A percentile compares a stretch with the other conserved stretches of the same genome.
phyloP scores from a whole-genome alignment of 2,888 invertebrate genomes.

The Miltochrista miniata region DNA sequence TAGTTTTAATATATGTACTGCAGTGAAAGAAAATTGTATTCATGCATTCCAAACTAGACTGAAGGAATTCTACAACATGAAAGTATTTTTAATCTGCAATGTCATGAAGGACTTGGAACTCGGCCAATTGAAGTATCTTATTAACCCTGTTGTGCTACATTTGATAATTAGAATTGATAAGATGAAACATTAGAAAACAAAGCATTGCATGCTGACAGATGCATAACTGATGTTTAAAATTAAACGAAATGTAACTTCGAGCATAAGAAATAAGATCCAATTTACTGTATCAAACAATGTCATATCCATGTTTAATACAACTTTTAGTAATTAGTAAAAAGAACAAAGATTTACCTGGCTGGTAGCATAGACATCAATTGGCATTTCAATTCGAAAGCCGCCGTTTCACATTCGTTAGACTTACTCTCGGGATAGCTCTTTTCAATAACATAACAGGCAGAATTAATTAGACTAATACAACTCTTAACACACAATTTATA shows the following conservation, averaged over 20 bases:
- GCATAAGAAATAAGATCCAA: no score
- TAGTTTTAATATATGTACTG: no score
- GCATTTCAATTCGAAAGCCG: conserved; percentile 61
- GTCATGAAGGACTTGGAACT: conserved; percentile 17
- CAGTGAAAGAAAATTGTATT: no score
- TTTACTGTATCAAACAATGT: no score
- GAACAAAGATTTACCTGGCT: conserved; percentile 59
- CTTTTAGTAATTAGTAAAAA: no score
- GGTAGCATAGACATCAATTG: conserved; percentile 69
- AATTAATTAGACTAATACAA: conserved; percentile 71
- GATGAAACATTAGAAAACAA: no score
- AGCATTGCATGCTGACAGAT: no score
- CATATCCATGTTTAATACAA: no score
- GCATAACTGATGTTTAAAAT: no score
- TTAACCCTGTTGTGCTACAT: not conserved
- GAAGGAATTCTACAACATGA: not conserved
- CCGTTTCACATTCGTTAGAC: conserved; percentile 61
- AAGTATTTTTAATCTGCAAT: not conserved
- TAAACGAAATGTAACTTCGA: no score
- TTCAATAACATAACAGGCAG: conserved; percentile 72
- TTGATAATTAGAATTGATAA: no score
- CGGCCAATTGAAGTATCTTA: conserved; percentile 10
- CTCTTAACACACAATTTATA: conserved; percentile 69
- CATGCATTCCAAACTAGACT: no score
- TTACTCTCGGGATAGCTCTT: conserved; percentile 66